Evolutionary conservation across 2,113 vertebrate genomes (phyloP).

Genomic region (Chitala chitala): DNA sequence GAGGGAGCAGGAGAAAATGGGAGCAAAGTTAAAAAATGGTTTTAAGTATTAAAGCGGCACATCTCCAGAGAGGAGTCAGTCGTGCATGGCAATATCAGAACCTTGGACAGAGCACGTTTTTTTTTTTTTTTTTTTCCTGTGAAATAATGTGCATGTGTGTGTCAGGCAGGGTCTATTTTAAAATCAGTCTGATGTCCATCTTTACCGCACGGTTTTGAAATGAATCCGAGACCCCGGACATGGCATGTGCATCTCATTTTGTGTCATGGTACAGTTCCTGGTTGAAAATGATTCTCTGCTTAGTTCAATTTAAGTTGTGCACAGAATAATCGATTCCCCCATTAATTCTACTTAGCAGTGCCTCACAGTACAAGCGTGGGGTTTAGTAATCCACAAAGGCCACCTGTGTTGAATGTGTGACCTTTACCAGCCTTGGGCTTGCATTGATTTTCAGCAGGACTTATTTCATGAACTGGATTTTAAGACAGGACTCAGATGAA

Average conservation of each 20-base stretch:
- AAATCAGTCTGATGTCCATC: slow-evolving; percentile 33
- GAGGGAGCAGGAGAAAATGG: slow-evolving; percentile 19
- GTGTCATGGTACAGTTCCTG: slow-evolving; percentile 48
- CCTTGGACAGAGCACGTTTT: slow-evolving; percentile 19
- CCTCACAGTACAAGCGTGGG: slow-evolving; percentile 60
- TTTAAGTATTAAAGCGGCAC: slow-evolving; percentile 41
- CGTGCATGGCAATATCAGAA: slow-evolving; percentile 28
- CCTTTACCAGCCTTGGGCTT: slow-evolving; percentile 64
- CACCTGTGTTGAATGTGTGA: slow-evolving; percentile 62
- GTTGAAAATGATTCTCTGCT: slow-evolving; percentile 64
- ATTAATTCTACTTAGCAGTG: slow-evolving; percentile 71
- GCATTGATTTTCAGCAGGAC: slow-evolving; percentile 75
- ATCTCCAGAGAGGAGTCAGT: slow-evolving; percentile 29
- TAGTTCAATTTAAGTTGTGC: slow-evolving; percentile 61
- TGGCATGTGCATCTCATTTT: slow-evolving; percentile 53
- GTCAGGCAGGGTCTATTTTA: slow-evolving; percentile 40
- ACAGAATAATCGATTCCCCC: slow-evolving; percentile 65
- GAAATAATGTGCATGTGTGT: background rate
- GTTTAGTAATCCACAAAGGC: slow-evolving; percentile 62
- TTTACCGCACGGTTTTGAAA: slow-evolving; percentile 43
- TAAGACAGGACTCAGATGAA: slow-evolving; percentile 70
- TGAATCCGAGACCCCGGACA: slow-evolving; percentile 35
- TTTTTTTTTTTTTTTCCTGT: background rate
- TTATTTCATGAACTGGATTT: slow-evolving; percentile 69
- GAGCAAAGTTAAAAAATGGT: slow-evolving; percentile 28